These are phyloP conservation scores for Pteropus alecto DNA, from an alignment of 2,113 vertebrate species.

Conservation along the genomic window DNA sequence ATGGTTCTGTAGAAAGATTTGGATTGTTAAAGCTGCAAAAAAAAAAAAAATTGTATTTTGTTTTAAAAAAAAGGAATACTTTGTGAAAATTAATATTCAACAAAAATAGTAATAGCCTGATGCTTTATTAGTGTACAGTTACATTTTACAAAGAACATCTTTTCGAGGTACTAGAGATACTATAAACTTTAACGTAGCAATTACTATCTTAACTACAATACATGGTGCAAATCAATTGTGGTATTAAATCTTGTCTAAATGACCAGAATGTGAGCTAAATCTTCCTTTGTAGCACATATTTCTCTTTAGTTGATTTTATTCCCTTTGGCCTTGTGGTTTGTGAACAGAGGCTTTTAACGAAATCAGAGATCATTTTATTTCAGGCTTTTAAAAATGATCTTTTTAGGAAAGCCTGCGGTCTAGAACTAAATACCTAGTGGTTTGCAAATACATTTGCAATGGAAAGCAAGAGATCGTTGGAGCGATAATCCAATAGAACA, in stretches of 20 bases:
- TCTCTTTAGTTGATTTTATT: constrained; percentile 42
- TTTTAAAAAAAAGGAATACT: background rate
- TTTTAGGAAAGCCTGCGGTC: constrained; percentile 26
- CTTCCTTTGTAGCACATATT: background rate
- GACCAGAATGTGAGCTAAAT: constrained; percentile 31
- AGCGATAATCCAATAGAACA: constrained; percentile 8
- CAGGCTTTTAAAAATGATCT: constrained; percentile 65
- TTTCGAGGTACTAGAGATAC: constrained; percentile 18
- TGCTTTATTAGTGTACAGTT: background rate
- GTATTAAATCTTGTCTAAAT: constrained; percentile 56
- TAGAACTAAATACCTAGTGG: constrained; percentile 22
- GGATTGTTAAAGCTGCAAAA: background rate
- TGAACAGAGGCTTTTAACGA: constrained; percentile 63
- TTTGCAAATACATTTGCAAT: constrained; percentile 25
- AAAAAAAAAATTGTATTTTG: background rate
- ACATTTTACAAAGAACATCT: constrained; percentile 48
- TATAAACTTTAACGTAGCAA: constrained; percentile 39
- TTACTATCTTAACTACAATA: constrained; percentile 60
- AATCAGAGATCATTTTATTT: constrained; percentile 57
- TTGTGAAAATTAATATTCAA: background rate
- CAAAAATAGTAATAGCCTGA: background rate
- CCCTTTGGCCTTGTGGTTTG: constrained; percentile 51
- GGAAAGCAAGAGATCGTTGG: background rate
- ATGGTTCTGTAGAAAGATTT: background rate
- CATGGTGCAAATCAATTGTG: constrained; percentile 33